Conservation (phyloP, 2,797 vertebrate species). For the Squalus acanthias region DNA sequence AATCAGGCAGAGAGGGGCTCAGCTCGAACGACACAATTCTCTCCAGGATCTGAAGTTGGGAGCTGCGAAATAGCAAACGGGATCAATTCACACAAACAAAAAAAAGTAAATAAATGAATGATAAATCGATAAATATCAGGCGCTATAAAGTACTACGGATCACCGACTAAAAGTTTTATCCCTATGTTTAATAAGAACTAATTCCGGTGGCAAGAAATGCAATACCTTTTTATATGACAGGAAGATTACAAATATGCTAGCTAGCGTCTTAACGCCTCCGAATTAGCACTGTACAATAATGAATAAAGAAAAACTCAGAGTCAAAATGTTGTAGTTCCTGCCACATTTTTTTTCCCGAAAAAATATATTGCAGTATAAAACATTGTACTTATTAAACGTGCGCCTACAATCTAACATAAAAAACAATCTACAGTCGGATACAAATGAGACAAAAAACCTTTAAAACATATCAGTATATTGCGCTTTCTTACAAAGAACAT, state of each 20-base stretch:
- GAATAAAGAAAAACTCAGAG: not conserved
- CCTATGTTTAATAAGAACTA: conserved; percentile 29
- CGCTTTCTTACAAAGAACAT: conserved; percentile 38
- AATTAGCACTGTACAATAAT: conserved; percentile 38
- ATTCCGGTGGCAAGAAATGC: conserved; percentile 20
- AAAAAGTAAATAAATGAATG: conserved; percentile 17
- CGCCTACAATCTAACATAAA: conserved; percentile 28
- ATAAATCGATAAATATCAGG: conserved; percentile 36
- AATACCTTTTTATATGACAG: conserved; percentile 28
- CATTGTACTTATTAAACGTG: conserved; percentile 30
- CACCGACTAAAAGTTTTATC: conserved; percentile 35
- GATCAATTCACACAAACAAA: conserved; percentile 28
- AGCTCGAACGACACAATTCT: conserved; percentile 6
- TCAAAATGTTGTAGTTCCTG: conserved; percentile 30
- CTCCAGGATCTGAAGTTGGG: conserved; percentile 26
- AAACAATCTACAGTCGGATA: not conserved
- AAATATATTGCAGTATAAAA: conserved; percentile 33
- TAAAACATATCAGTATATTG: conserved; percentile 30
- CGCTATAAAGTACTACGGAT: conserved; percentile 29
- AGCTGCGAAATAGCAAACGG: conserved; percentile 28
- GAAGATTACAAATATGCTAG: conserved; percentile 22
- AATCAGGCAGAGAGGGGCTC: conserved; percentile 20
- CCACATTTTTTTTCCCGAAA: conserved; percentile 6
- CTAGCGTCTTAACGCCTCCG: conserved; percentile 12
- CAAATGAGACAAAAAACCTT: not conserved